These are phyloP conservation scores for Aporrectodea caliginosa DNA, from an alignment of 1,140 invertebrate genomes.

Conservation along the genomic window DNA sequence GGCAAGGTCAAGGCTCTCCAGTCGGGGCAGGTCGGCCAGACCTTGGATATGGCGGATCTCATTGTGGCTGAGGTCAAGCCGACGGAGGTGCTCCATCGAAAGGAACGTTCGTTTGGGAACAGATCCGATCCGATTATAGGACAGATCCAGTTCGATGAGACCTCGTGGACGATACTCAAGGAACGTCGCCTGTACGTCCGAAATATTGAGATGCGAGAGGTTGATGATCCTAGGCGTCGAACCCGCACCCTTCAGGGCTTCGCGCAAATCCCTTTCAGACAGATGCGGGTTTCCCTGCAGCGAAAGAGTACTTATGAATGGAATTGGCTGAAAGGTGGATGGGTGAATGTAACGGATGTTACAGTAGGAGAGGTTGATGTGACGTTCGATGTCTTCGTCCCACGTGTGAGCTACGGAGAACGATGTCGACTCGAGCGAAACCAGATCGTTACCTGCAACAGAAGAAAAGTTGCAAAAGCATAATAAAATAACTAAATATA, in stretches of 20 bases:
- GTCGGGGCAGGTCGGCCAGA: conserved; percentile 33
- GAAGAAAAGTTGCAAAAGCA: too few species aligned
- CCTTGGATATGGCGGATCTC: conserved; percentile 33
- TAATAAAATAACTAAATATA: too few species aligned
- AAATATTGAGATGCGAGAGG: conserved; percentile 36
- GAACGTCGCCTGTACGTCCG: conserved; percentile 25
- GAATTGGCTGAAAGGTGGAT: conserved; percentile 34
- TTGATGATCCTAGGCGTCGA: conserved; percentile 33
- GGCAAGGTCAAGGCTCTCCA: conserved; percentile 36
- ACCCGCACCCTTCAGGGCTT: conserved; percentile 35
- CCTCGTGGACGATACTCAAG: conserved; percentile 17
- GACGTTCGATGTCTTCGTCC: conserved; percentile 32
- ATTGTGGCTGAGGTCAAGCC: conserved; percentile 42
- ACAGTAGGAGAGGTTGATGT: conserved; percentile 42
- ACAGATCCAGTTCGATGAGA: conserved; percentile 18
- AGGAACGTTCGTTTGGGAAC: conserved; percentile 27
- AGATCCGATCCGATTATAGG: conserved; percentile 17
- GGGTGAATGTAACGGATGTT: conserved; percentile 38
- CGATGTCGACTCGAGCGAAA: conserved; percentile 32
- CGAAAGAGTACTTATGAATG: conserved; percentile 36
- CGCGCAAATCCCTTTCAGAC: conserved; percentile 31
- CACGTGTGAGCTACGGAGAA: conserved; percentile 40
- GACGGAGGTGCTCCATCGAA: conserved; percentile 28
- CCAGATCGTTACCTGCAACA: conserved; percentile 12
- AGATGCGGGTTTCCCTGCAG: conserved; percentile 40